Conservation (phyloP, 2,113 vertebrate species). For the Columba livia region DNA sequence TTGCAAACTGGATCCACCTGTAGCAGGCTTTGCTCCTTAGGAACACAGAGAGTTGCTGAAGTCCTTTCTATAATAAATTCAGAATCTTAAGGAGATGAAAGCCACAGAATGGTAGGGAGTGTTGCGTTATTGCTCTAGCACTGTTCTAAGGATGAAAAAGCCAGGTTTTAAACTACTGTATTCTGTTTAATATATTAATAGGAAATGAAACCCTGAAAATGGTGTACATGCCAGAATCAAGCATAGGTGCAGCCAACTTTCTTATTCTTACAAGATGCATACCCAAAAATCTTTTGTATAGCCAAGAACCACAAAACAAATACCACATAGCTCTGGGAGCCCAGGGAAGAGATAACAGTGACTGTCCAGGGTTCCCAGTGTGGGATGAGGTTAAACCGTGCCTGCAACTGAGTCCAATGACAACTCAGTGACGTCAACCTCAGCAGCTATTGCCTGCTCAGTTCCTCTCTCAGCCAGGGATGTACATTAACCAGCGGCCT, state of each 20-base stretch:
- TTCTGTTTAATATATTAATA: conserved; percentile 59
- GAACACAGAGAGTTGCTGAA: not conserved
- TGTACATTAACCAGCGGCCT: not conserved
- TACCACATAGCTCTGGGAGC: conserved; percentile 1
- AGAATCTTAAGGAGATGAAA: conserved; percentile 11
- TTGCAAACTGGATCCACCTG: not conserved
- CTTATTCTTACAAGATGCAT: conserved; percentile 38
- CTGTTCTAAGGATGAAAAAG: conserved; percentile 20
- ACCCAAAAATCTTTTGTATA: conserved; percentile 42
- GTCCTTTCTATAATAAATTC: not conserved
- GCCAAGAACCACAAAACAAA: conserved; percentile 59
- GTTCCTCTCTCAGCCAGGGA: conserved; percentile 3
- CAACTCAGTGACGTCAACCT: conserved; percentile 33
- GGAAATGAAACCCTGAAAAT: conserved; percentile 46
- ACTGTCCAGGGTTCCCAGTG: conserved; percentile 28
- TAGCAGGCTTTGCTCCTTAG: not conserved
- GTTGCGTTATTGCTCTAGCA: conserved; percentile 2
- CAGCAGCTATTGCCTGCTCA: not conserved
- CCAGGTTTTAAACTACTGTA: conserved; percentile 38
- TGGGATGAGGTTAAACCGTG: not conserved
- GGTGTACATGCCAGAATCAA: conserved; percentile 40
- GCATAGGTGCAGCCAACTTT: conserved; percentile 45
- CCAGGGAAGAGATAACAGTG: conserved; percentile 48
- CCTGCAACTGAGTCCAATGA: not conserved
- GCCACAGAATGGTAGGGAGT: not conserved